Evolutionary conservation across 2,888 invertebrate species (phyloP).

Genomic region (Cyaniris semiargus): DNA sequence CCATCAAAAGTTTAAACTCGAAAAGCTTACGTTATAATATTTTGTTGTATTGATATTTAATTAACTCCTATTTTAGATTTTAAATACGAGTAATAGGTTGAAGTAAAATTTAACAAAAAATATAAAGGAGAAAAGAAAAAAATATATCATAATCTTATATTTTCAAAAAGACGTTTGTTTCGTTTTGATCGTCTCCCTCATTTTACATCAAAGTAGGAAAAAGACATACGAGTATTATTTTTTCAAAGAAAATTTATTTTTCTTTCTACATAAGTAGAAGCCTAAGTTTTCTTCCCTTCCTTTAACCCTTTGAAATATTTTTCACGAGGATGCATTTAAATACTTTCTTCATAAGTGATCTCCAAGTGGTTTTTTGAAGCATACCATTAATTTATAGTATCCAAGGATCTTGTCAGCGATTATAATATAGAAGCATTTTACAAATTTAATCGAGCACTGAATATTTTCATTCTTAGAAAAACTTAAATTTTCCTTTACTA

Average conservation of each 20-base stretch:
- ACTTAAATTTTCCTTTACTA: no score
- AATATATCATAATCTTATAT: neutral
- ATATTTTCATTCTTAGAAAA: no score
- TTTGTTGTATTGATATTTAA: neutral
- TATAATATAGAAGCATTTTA: neutral
- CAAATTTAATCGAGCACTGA: no score
- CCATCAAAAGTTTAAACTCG: conserved; percentile 55
- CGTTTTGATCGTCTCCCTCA: neutral
- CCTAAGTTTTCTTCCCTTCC: neutral
- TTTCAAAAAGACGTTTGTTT: neutral
- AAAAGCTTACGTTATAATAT: conserved; percentile 51
- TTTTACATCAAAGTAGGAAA: neutral
- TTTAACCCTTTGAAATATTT: neutral
- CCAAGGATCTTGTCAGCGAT: neutral
- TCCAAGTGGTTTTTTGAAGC: neutral
- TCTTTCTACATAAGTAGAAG: neutral
- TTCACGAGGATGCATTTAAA: conserved; percentile 1
- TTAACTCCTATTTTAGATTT: neutral
- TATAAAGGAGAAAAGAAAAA: neutral
- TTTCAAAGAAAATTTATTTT: neutral
- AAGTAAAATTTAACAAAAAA: neutral
- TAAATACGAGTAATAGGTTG: neutral
- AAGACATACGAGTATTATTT: neutral
- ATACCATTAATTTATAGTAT: neutral
- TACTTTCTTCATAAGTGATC: neutral